Base-by-base conservation (phyloP, 2,888 invertebrate species). In the Pasiphila rectangulata region DNA sequence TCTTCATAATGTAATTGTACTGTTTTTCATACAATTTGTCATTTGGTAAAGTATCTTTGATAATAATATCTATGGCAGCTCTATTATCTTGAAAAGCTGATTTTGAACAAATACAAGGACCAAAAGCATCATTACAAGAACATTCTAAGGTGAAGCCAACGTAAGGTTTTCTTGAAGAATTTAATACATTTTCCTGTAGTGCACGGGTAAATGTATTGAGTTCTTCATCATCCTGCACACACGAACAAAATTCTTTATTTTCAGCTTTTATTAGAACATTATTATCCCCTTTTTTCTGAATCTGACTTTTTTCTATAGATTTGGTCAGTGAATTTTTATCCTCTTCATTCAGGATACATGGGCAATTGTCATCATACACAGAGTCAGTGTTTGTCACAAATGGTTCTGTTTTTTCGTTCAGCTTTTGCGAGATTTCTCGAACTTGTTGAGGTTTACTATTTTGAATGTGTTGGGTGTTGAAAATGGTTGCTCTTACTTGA, bases 61-160 rank as follows among this genome's bases (percentile, higher is more conserved):
- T 75, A 25, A 77, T 65, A 40, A 52, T 57, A 41, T 65, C 59
- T 21, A 75, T 71, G 42, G 64, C 67, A 21, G 65, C 58, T 30
- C 58, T 61, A 47, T 71, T 66, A 15, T 56, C 51, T 27, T 63
- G 56, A 17, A 69, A 41, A 5, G 60, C 38, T n/a, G 80, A 72
- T 55, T 80, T 84, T 23, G 67, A 61, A 50, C 84, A 83, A 32
- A 65, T 44, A 53, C 81, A 80, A 2, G 61, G 37, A 15, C 72
- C 76, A 32, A 80, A 51, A 27, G 59, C 56, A 39, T 44, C 46
- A 30, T 77, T 66, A 54, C 83, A 82, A 38, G 69, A 60, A 62
- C 81, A 80, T 48, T 78, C 69, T 20, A 83, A 53, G 3, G 82
- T 86, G 42, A 62, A 77, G 4, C 79, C 81, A 43, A 78, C 62